Conservation (phyloP, 2,888 invertebrate species). For the Eudemis profundana region DNA sequence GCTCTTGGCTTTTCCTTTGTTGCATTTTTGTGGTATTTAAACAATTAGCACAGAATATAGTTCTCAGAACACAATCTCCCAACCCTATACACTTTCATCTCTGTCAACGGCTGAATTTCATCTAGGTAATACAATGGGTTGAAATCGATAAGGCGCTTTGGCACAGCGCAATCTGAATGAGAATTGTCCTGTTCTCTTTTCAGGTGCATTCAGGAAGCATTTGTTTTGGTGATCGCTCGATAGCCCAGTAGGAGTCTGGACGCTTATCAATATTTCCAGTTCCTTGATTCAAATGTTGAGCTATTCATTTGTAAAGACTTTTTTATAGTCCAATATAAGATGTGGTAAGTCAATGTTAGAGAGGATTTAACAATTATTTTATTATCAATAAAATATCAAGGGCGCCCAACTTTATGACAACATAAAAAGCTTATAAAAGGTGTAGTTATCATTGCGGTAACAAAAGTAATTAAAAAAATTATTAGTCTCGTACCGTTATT, state of each 20-base stretch:
- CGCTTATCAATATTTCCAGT: conserved; percentile 19
- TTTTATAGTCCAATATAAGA: no score
- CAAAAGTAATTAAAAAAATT: no score
- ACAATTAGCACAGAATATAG: background rate
- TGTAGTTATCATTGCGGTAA: no score
- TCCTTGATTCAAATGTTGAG: background rate
- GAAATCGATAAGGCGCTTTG: conserved; percentile 16
- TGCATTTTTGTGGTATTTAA: no score
- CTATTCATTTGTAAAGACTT: background rate
- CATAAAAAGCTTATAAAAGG: no score
- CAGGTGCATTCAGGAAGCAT: conserved; percentile 7
- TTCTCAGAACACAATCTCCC: background rate
- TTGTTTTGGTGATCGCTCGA: conserved; percentile 20
- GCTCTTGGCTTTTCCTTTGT: no score
- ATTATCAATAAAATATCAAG: no score
- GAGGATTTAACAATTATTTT: no score
- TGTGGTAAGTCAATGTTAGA: no score
- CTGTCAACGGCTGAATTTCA: conserved; percentile 10
- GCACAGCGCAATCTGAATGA: conserved; percentile 16
- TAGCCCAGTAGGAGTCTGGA: background rate
- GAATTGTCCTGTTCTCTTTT: conserved; percentile 15
- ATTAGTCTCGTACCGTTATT: no score
- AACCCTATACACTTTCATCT: background rate
- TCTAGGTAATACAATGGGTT: conserved; percentile 2
- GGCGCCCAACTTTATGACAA: no score